phyloP scores from a whole-genome alignment of 2,888 invertebrate genomes.

The Lepidocyrtinus sp. region DNA sequence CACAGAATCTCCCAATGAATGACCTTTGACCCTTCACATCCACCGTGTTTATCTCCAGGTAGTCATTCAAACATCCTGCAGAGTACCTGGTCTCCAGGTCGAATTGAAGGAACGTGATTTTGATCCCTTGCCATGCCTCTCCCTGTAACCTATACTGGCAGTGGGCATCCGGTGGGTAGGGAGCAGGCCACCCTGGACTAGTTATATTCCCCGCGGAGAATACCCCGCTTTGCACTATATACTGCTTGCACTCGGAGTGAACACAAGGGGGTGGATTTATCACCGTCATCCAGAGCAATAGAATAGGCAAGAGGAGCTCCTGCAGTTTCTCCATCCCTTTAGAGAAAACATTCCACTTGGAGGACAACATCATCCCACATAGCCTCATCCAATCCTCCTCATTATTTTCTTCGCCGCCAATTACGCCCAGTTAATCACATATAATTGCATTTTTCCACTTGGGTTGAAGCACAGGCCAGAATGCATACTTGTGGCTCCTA shows the following conservation, averaged over 20 bases:
- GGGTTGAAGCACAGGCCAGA: neutral
- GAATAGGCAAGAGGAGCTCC: neutral
- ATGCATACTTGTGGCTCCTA: slow-evolving; percentile 3
- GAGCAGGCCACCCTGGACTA: slow-evolving; percentile 71
- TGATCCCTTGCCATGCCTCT: slow-evolving; percentile 71
- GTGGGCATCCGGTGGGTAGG: slow-evolving; percentile 71
- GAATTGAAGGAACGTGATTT: slow-evolving; percentile 71
- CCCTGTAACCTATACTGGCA: slow-evolving; percentile 67
- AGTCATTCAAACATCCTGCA: slow-evolving; percentile 72
- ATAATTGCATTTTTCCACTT: slow-evolving; percentile 11
- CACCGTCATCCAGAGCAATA: slow-evolving; percentile 1
- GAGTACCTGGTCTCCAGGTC: slow-evolving; percentile 71
- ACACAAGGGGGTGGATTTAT: slow-evolving; percentile 21
- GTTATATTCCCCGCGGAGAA: slow-evolving; percentile 71
- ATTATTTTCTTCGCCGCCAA: slow-evolving; percentile 10
- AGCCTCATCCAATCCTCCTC: neutral
- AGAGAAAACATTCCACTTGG: neutral
- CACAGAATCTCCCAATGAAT: slow-evolving; percentile 72
- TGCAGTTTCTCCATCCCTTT: neutral
- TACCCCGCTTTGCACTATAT: slow-evolving; percentile 48
- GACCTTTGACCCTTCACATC: slow-evolving; percentile 68
- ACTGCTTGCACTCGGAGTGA: slow-evolving; percentile 52
- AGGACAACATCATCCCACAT: neutral
- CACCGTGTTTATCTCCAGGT: slow-evolving; percentile 72
- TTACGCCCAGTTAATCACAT: neutral